Percentiles rank a stretch among this genome's conserved stretches.
These are phyloP conservation scores for Drosophila kambysellisi DNA, from an alignment of 2,888 invertebrate species.

Conservation along the genomic window DNA sequence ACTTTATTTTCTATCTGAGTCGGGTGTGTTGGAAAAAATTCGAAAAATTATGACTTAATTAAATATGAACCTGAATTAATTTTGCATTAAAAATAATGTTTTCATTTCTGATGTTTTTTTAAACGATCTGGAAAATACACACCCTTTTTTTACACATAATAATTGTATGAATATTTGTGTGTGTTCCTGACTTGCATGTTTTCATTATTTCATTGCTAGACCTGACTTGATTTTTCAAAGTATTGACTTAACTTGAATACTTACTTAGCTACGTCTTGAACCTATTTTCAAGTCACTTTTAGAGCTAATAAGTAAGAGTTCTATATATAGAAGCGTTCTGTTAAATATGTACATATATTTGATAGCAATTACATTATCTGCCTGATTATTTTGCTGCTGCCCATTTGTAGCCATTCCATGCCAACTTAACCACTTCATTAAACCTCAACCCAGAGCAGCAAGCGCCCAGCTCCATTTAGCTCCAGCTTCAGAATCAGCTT, in stretches of 20 bases:
- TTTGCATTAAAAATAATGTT: not conserved
- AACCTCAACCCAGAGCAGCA: conserved; percentile 24
- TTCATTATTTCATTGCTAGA: not conserved
- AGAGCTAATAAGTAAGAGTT: no score
- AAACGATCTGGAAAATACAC: not conserved
- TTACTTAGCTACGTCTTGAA: not conserved
- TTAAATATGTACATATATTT: not conserved
- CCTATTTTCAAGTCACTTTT: not conserved
- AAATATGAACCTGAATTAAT: not conserved
- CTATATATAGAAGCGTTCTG: not conserved
- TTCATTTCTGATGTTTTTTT: not conserved
- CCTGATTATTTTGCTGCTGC: conserved; percentile 21
- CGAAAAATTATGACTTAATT: not conserved
- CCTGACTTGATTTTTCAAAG: not conserved
- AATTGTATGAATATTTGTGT: not conserved
- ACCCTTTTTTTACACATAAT: not conserved
- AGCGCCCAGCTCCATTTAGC: conserved; percentile 15
- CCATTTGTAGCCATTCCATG: conserved; percentile 55
- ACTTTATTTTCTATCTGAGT: not conserved
- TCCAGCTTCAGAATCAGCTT: not conserved
- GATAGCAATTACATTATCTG: conserved; percentile 4
- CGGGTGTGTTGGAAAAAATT: no score
- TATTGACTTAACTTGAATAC: not conserved
- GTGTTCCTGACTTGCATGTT: not conserved
- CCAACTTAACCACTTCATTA: conserved; percentile 70